A percentile compares a stretch with the other conserved stretches of the same genome.
These are phyloP conservation scores for Rhagophthalmus giganteus DNA, from an alignment of 2,888 invertebrate genomes.

Conservation along the genomic window DNA sequence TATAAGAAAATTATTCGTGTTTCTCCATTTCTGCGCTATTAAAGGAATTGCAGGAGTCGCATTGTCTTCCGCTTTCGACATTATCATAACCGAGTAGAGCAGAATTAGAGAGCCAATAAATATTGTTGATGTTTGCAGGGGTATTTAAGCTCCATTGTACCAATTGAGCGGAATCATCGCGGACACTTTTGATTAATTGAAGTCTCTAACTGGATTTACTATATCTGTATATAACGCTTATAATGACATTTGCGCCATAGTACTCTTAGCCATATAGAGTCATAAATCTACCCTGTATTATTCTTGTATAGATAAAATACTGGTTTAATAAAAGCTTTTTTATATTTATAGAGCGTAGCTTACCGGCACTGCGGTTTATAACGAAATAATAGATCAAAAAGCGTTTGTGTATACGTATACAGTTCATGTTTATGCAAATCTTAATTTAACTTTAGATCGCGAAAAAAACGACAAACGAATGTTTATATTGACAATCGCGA, in stretches of 20 bases:
- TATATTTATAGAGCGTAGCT: background rate
- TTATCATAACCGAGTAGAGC: background rate
- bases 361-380: background rate
- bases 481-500: too few relatives aligned
- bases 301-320: background rate
- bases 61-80: background rate
- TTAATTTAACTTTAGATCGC: too few relatives aligned
- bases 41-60: background rate
- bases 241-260: background rate
- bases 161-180: background rate
- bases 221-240: background rate
- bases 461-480: too few relatives aligned
- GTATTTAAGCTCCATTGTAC: background rate
- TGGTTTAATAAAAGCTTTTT: background rate
- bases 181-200: background rate
- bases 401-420: too few relatives aligned
- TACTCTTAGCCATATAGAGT: background rate
- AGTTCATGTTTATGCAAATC: too few relatives aligned
- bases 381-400: background rate
- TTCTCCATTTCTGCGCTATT: background rate
- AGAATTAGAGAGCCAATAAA: background rate
- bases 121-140: background rate
- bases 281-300: background rate
- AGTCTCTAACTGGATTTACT: background rate
- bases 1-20: too few relatives aligned